Base-by-base conservation (phyloP, 2,888 invertebrate genomes). In the Ophion obscuratus region DNA sequence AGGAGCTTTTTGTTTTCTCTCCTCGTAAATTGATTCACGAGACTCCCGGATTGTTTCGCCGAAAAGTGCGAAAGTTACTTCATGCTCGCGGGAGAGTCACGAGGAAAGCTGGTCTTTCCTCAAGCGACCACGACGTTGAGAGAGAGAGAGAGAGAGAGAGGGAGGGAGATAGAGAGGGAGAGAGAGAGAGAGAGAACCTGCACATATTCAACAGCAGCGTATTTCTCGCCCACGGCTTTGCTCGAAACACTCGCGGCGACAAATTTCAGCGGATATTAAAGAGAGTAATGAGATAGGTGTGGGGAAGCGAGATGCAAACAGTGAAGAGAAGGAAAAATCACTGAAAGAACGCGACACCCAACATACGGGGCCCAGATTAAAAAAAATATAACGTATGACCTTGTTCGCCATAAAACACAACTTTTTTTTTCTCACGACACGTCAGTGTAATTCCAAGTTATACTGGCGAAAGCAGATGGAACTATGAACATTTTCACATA, bases 11-110 rank as follows among this genome's bases (percentile, higher is more conserved):
- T 75, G 79, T 80, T 80, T 84, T 70, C 74, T 66, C 83, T 80
- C 44, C 62, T 75, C 79, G 80, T 80, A 84, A 84, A 84, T 84
- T 80, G 83, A 84, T 84, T 84, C 83, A 84, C 83, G 83, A 80
- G 57, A 59, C 66, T 74, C 73, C 70, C 68, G 74, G 80, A 84
- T 84, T 80, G 83, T 80, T 78, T 73, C 61, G 14, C 61, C 68
- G 73, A 74, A 79, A 83, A 77, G 75, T 81, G 64, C 81, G 82
- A 87, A 87, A 83, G 81, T 81, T 82, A 84, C 77, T 76, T 64
- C 59, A n/a, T 62, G 53, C 31, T 59, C 27, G 85, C 36, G 85
- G 44, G 62, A 83, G 82, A 85, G 80, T 85, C 77, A 80, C 84
- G 81, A 47, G 70, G 40, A 17, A 53, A 61, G 67, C 27, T 36